Evolutionary conservation across 2,888 invertebrate genomes (phyloP).

Genomic region (Perdita meconis): DNA sequence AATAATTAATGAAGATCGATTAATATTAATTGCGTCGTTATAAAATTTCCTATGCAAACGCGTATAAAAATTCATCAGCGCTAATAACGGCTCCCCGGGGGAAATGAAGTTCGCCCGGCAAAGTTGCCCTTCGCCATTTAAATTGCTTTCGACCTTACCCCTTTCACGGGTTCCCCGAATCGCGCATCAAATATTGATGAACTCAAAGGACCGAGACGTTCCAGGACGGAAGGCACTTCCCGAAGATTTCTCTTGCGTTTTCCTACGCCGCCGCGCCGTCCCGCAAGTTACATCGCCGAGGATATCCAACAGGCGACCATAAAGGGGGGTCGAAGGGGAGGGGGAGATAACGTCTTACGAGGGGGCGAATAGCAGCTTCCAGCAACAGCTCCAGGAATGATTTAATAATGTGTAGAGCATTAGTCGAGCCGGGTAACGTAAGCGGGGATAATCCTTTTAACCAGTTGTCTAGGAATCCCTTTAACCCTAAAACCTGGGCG

Average conservation of each 20-base stretch:
- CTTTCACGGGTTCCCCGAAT: conserved; percentile 49
- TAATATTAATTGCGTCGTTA: conserved; percentile 9
- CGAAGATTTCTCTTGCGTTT: conserved; percentile 52
- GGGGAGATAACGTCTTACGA: conserved; percentile 53
- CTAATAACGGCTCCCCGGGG: conserved; percentile 17
- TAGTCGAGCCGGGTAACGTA: conserved; percentile 77
- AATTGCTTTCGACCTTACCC: conserved; percentile 45
- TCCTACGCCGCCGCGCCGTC: conserved; percentile 36
- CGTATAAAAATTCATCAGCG: conserved; percentile 33
- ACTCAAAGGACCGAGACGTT: conserved; percentile 36
- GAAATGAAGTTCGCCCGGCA: conserved; percentile 33
- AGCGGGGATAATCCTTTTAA: conserved; percentile 82
- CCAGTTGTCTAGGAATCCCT: conserved; percentile 82
- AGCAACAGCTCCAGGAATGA: conserved; percentile 76
- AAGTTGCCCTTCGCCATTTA: conserved; percentile 39
- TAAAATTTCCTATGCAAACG: neutral
- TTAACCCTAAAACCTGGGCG: conserved; percentile 78
- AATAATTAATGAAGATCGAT: neutral
- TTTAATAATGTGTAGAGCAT: conserved; percentile 81
- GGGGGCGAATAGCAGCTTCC: conserved; percentile 45
- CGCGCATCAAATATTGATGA: conserved; percentile 58
- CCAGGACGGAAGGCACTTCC: conserved; percentile 24
- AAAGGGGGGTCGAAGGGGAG: too few species aligned
- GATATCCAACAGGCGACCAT: conserved; percentile 30
- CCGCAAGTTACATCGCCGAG: conserved; percentile 43